Base-by-base conservation (phyloP, 2,797 vertebrate genomes). In the Scolopax rusticola region DNA sequence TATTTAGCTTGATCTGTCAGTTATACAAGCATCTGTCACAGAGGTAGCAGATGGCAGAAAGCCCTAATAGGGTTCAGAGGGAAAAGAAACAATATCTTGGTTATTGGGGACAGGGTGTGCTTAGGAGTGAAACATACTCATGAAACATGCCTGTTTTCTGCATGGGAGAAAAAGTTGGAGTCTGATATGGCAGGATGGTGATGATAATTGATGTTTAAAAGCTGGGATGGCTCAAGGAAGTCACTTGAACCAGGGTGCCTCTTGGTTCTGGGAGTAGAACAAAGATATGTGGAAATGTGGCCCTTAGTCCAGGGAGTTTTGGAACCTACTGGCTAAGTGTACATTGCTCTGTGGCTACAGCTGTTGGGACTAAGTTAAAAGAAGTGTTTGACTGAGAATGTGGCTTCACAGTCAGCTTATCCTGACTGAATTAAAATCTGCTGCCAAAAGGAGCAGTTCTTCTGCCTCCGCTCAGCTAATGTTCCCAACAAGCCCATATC, bases 1-100 rank as follows among this genome's bases (percentile, higher is more conserved):
- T 96, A 97, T 97, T 97, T 96, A 95, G 93, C 92, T 95, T 92
- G 74, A 96, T 97, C 91, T 96, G 95, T 93, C 96, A 96, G 86
- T 97, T 96, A 95, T 25, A 96, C 56, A 36, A 96, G 93, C 73
- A 78, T 97, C 90, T 97, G 91, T 78, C 93, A 67, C 95, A 93
- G 92, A 94, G 87, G 84, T 1, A 93, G 92, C 96, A 97, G 94
- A 97, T 97, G 96, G 96, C 50, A 82, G 85, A 86, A 90, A 96
- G 76, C 81, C 91, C 83, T 95, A 91, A 94, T 70, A 94, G 82
- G 59, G 81, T 87, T 97, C 87, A 85, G 41, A 94, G 89, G 87
- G 70, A 96, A 92, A 76, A 93, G 71, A 90, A 71, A 47, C 7
- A 27, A 86, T 32, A 76, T 73, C 80, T 83, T 96, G 48, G 69